Conservation (phyloP, 2,888 invertebrate species). For the Keiferia lycopersicella region DNA sequence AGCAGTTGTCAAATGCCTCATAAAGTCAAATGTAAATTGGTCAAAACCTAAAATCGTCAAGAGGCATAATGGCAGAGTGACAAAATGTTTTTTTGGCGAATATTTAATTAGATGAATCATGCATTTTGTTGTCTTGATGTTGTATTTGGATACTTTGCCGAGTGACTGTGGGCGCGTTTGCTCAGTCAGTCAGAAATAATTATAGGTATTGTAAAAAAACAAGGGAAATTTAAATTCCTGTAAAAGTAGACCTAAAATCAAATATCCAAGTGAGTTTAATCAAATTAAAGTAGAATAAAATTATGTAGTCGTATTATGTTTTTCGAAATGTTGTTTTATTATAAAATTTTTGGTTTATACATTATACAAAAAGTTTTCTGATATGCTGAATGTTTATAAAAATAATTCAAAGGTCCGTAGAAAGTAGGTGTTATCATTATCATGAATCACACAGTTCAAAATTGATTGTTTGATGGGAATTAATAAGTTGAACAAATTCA, state of each 20-base stretch:
- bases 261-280: constrained; percentile 1
- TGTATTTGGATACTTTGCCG: too few species aligned
- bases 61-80: too few species aligned
- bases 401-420: not conserved
- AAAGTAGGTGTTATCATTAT: constrained; percentile 2
- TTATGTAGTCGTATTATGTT: not conserved
- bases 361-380: constrained; percentile 1
- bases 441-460: constrained; percentile 3
- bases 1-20: too few species aligned
- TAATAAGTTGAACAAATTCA: not conserved
- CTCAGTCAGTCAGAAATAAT: too few species aligned
- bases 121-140: too few species aligned
- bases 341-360: not conserved
- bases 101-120: too few species aligned
- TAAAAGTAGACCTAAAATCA: not conserved
- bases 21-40: too few species aligned
- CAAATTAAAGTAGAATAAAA: not conserved
- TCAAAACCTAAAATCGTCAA: too few species aligned
- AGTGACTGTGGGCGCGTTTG: too few species aligned
- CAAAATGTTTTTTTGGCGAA: too few species aligned
- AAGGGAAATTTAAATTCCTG: not conserved
- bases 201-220: too few species aligned
- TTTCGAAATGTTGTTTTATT: constrained; percentile 4
- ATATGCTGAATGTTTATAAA: not conserved
- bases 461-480: not conserved